A percentile compares a stretch with the other conserved stretches of the same genome.
Evolutionary conservation across 2,888 invertebrate species (phyloP).

Genomic region (Heteromyza rotundicornis): DNA sequence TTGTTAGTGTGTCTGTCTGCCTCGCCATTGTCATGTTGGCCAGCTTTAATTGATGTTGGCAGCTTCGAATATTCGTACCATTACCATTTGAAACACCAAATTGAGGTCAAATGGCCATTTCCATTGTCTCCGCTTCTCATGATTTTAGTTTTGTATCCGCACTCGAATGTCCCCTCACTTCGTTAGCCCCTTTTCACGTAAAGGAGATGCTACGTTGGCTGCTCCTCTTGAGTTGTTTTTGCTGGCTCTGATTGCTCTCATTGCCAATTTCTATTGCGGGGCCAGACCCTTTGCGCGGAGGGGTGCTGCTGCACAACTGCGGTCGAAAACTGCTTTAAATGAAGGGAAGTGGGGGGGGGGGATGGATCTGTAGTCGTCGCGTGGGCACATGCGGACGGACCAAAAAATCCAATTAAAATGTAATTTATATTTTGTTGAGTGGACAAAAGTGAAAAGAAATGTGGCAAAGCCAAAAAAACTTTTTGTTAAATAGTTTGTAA

Average conservation of each 20-base stretch:
- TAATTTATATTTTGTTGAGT: conserved; percentile 32
- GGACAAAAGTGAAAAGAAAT: background rate
- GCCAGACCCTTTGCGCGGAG: too few relatives aligned
- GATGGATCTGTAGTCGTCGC: too few relatives aligned
- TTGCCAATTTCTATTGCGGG: background rate
- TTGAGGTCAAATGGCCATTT: conserved; percentile 6
- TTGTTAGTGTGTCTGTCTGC: background rate
- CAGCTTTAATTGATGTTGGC: background rate
- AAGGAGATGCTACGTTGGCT: background rate
- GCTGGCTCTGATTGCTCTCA: background rate
- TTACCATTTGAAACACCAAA: conserved; percentile 1
- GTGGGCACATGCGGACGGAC: too few relatives aligned
- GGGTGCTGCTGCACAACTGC: background rate
- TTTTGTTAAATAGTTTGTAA: conserved; percentile 11
- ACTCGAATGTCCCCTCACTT: too few relatives aligned
- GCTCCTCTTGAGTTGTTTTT: background rate
- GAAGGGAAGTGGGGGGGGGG: background rate
- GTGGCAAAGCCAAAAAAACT: background rate
- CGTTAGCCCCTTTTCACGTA: background rate
- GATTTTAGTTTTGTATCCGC: too few relatives aligned
- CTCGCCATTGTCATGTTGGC: background rate
- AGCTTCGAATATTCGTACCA: background rate
- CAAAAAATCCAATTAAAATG: conserved; percentile 39
- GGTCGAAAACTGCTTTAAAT: background rate
- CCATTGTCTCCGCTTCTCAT: background rate